These are phyloP conservation scores for Amazona guildingii DNA, from an alignment of 2,113 vertebrate species.

Conservation along the genomic window DNA sequence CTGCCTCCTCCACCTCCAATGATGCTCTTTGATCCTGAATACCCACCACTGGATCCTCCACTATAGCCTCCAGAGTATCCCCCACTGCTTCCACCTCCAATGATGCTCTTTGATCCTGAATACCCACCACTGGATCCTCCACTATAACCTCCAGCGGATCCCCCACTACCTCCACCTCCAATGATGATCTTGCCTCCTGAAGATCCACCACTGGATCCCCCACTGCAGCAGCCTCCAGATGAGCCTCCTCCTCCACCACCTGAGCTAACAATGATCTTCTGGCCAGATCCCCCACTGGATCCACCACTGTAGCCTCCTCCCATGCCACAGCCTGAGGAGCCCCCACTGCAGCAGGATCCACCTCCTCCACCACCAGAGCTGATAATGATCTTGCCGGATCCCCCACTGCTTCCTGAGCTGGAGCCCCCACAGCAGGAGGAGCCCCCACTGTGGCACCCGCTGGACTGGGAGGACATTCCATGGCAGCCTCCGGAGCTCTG, in stretches of 20 bases:
- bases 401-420: not conserved
- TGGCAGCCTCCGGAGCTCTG: not conserved
- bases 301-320: not conserved
- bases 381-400: not conserved
- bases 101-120: not conserved
- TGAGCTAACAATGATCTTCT: not conserved
- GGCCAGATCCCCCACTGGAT: not conserved
- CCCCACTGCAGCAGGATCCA: not conserved
- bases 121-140: not conserved
- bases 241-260: not conserved
- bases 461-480: not conserved
- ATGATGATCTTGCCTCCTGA: not conserved
- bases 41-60: not conserved
- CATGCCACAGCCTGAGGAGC: not conserved
- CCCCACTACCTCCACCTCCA: not conserved
- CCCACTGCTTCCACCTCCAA: not conserved
- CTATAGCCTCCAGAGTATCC: not conserved
- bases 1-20: not conserved
- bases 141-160: not conserved
- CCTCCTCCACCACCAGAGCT: not conserved
- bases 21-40: not conserved
- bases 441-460: not conserved
- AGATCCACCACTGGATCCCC: rapidly evolving
- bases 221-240: not conserved
- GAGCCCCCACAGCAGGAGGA: not conserved